Base-by-base conservation (phyloP, 2,113 vertebrate species). In the Rhineura floridana region DNA sequence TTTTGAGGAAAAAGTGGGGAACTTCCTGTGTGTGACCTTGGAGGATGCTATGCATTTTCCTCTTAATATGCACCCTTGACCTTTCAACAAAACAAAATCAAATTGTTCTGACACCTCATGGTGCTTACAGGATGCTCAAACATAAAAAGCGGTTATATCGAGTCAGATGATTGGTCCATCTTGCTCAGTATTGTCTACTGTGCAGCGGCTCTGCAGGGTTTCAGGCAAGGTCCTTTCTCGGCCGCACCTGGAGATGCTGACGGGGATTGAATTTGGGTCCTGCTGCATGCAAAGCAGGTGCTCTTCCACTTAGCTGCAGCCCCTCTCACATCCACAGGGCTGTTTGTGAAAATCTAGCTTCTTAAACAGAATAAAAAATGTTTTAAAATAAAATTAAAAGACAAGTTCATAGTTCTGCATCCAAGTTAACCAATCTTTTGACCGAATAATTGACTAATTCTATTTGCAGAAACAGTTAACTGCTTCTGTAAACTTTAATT, bases 41-140 rank as follows among this genome's bases (percentile, higher is more conserved):
- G 30, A 77, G 46, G 30, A 77, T 12, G 28, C 28, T 48, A 48
- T 30, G 25, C 8, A 3, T 63, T 28, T 17, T 39, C 15, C 55
- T 62, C 19, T 81, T 77, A 87, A 42, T 48, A 15, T 73, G 23
- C 28, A 78, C 46, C 79, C 90, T 83, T 83, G 52, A 89, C 84
- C 77, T 91, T 39, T 79, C 73, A 84, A 25, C 83, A 59, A 59
- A 78, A 50, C 44, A 48, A 62, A 44, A 55, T 7, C 21, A 81
- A 63, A 13, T n/a, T 23, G n/a, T 48, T 52, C 62, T 69, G 23
- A 28, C 28, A 28, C 69, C 48, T 13, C 8, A 21, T 1, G 30
- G 39, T 75, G 28, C 3, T 42, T 15, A 72, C 69, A 72, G 69
- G 69, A 39, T 9, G 6, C n/a, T n/a, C n/a, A 59, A 59, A 59